phyloP scores from a whole-genome alignment of 2,797 vertebrate species.

The Emys orbicularis region DNA sequence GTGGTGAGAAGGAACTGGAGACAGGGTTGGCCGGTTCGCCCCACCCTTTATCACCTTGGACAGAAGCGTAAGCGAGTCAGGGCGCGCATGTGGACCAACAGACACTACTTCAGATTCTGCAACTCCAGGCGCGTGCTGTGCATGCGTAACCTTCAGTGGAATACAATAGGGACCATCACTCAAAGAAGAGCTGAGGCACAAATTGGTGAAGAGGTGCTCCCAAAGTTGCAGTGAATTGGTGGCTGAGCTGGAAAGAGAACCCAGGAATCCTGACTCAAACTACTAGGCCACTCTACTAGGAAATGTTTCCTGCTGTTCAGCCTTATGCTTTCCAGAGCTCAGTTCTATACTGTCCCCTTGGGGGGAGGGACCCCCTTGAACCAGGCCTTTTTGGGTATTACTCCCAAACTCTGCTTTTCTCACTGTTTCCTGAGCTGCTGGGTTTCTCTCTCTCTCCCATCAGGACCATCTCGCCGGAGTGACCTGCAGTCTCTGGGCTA shows the following conservation, averaged over 20 bases:
- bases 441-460: background rate
- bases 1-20: background rate
- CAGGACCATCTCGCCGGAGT: constrained; percentile 93
- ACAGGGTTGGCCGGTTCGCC: background rate
- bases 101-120: background rate
- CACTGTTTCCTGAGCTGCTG: rapidly evolving
- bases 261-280: background rate
- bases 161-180: background rate
- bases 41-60: background rate
- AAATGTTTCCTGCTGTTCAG: background rate
- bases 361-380: background rate
- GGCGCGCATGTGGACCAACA: background rate
- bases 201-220: background rate
- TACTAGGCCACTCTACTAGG: background rate
- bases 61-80: background rate
- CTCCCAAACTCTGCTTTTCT: background rate
- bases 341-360: background rate
- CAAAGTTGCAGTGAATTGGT: background rate
- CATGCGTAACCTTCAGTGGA: too few relatives aligned
- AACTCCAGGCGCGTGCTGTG: background rate
- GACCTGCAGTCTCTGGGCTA: constrained; percentile 95
- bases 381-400: background rate
- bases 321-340: background rate
- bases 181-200: background rate
- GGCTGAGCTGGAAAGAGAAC: background rate